A percentile compares a stretch with the other conserved stretches of the same genome.
Evolutionary conservation across 2,113 vertebrate genomes (phyloP).

Genomic region (Arizona elegans): DNA sequence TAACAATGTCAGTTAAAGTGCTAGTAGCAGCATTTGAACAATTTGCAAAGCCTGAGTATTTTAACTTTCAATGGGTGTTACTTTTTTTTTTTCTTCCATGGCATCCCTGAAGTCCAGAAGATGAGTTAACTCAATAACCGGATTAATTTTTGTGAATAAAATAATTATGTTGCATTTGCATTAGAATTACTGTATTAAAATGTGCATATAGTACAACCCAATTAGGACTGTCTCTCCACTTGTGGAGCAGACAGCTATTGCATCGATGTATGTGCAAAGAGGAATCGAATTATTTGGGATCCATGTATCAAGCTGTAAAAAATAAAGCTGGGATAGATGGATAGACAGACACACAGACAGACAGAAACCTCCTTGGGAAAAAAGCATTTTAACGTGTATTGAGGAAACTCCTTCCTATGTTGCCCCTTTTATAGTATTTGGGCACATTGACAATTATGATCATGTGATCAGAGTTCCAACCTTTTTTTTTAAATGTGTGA

Average conservation of each 20-base stretch:
- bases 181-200: not conserved
- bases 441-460: not conserved
- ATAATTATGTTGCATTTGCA: not conserved
- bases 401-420: not conserved
- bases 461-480: not conserved
- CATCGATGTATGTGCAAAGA: not conserved
- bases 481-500: not conserved
- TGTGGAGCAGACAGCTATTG: not conserved
- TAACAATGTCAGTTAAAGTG: not conserved
- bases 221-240: not conserved
- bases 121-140: not conserved
- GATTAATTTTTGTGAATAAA: not conserved
- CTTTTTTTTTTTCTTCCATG: not conserved
- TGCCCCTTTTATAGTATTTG: not conserved
- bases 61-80: not conserved
- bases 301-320: not conserved
- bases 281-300: not conserved
- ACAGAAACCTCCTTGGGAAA: not conserved
- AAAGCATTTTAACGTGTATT: not conserved
- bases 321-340: not conserved
- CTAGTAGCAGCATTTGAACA: not conserved
- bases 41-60: not conserved
- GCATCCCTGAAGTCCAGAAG: not conserved
- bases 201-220: not conserved
- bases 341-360: not conserved